Evolutionary conservation across 2,888 invertebrate species (phyloP).

Genomic region (Tipula vernalis): DNA sequence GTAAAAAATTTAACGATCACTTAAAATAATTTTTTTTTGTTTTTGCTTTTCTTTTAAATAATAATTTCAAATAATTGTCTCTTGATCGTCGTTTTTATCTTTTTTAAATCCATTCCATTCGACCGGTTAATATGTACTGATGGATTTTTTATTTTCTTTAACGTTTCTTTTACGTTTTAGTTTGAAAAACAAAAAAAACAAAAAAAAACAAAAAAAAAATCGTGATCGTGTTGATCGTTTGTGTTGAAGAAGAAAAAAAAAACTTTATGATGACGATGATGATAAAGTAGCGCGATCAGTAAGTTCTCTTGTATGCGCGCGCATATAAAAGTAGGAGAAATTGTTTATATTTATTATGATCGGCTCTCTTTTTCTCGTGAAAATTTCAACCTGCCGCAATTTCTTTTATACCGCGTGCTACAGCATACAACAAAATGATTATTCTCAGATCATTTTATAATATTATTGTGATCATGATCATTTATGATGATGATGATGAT

Average conservation of each 20-base stretch:
- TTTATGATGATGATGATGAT: background rate
- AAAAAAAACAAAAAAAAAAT: background rate
- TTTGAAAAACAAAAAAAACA: background rate
- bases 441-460: background rate
- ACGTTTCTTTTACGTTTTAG: background rate
- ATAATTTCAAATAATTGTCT: background rate
- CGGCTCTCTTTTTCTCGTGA: background rate
- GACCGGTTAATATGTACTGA: conserved; percentile 8
- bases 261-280: background rate
- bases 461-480: background rate
- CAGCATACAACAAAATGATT: background rate
- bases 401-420: background rate
- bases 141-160: background rate
- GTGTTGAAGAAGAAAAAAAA: background rate
- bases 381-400: background rate
- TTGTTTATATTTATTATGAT: background rate
- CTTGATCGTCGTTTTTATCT: background rate
- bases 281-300: background rate
- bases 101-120: background rate
- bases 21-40: background rate
- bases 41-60: background rate
- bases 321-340: background rate
- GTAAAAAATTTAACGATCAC: background rate
- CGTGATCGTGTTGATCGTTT: background rate
- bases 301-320: background rate